Base-by-base conservation (phyloP, 92 coral and sea anemone genomes). In the Paragorgia papillata region DNA sequence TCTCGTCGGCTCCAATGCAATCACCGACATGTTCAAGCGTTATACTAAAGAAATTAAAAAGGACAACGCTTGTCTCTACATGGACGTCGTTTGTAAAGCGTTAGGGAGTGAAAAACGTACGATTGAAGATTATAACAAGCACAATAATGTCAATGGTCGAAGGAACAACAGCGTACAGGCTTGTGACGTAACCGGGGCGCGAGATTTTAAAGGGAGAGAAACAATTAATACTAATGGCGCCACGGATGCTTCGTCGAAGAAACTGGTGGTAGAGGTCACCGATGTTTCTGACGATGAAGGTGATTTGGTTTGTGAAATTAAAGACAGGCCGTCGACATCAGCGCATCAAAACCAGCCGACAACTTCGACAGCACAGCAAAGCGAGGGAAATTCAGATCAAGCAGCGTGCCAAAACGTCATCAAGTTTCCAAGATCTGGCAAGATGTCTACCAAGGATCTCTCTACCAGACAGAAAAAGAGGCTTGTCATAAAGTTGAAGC, bases 1-100 rank as follows among this genome's bases (percentile, higher is more conserved):
- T 37, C 85, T 89, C 81, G 85, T 76, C 80, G 80, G 87, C 50
- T 89, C 92, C 62, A 48, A 89, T 32, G 73, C 57, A 46, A 86
- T 91, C 67, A 80, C 70, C 55, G 77, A 56, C 29, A 65, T 74
- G 64, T 85, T 95, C 8, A 83, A 85, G 26, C 86, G 99, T 66
- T 84, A 80, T 26, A 49, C 86, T 6, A 85, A 57, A 33, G 69
- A 67, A 25, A 81, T 87, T 5, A 80, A 68, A 19, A 73, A 74
- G 18, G 55, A 73, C 9, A 88, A 95, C 82, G 99, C 81, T 19
- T 87, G 64, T 79, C 84, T 91, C 59, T 86, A 86, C 76, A 66
- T 86, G 10, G 83, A 80, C 3, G 63, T 67, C 12, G 53, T 89
- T 48, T 83, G 88, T 44, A 57, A 54, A 20, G 66, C 77, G 54